Percentiles rank a stretch among this genome's conserved stretches.
Conservation (phyloP, 2,113 vertebrate genomes). For the Tamias sibiricus region DNA sequence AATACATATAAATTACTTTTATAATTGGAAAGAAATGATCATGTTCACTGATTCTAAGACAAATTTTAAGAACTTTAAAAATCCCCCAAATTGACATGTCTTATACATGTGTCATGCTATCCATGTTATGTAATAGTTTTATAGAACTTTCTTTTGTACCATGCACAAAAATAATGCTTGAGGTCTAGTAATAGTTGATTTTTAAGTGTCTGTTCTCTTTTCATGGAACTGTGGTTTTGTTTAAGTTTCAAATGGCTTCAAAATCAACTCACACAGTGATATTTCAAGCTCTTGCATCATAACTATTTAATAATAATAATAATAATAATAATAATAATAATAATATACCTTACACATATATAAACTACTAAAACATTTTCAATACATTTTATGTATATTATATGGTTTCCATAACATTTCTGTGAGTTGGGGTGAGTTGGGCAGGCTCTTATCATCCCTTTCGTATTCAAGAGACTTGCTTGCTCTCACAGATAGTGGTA, state of each 20-base stretch:
- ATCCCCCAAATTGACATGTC: neutral
- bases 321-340: slow-evolving; percentile 17
- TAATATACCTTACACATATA: neutral
- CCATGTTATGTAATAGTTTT: neutral
- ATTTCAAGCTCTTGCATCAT: neutral
- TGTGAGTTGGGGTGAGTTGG: neutral
- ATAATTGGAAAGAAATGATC: neutral
- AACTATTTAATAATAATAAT: neutral
- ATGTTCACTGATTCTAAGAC: neutral
- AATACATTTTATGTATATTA: neutral
- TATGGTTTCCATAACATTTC: neutral
- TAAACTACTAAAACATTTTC: neutral
- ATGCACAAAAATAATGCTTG: neutral
- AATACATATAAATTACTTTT: slow-evolving; percentile 18
- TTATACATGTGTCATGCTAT: neutral
- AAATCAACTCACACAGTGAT: neutral
- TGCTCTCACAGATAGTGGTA: neutral
- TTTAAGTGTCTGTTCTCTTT: slow-evolving; percentile 37
- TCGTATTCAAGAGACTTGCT: neutral
- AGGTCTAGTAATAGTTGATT: neutral
- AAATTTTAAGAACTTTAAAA: neutral
- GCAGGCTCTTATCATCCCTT: neutral
- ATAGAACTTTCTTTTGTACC: neutral
- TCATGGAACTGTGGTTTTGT: neutral
- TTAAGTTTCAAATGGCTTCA: slow-evolving; percentile 45